Evolutionary conservation across 2,797 vertebrate species (phyloP).

Genomic region (Sarcophilus harrisii): DNA sequence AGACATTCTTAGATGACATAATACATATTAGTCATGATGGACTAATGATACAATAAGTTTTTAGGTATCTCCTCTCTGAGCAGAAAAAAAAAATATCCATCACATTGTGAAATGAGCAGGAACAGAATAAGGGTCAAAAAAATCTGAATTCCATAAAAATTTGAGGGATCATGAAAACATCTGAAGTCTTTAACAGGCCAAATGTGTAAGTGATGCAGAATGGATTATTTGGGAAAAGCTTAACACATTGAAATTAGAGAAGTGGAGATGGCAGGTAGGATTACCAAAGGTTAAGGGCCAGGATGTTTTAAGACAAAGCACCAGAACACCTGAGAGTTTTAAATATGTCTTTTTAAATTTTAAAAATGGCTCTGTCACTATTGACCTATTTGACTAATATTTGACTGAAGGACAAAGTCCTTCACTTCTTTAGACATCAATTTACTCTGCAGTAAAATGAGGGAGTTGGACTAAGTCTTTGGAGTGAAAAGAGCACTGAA

Average conservation of each 20-base stretch:
- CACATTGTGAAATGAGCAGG: background rate
- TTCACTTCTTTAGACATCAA: background rate
- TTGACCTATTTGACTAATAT: background rate
- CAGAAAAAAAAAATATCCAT: background rate
- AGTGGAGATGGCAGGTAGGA: background rate
- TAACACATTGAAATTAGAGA: background rate
- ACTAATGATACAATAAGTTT: background rate
- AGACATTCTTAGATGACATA: background rate
- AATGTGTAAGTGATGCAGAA: background rate
- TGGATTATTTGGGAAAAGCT: background rate
- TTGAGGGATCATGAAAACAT: background rate
- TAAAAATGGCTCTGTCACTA: background rate
- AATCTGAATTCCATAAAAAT: background rate
- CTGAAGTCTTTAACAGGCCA: background rate
- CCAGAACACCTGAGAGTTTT: background rate
- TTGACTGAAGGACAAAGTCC: background rate
- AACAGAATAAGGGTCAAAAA: background rate
- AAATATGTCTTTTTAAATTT: background rate
- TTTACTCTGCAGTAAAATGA: background rate
- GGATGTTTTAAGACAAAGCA: background rate
- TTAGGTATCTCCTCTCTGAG: background rate
- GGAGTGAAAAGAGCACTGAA: background rate
- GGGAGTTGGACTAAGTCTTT: background rate
- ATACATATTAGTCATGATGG: background rate
- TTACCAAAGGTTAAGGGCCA: background rate